Evolutionary conservation across 2,888 invertebrate species (phyloP).

Genomic region (Litoditis marina): DNA sequence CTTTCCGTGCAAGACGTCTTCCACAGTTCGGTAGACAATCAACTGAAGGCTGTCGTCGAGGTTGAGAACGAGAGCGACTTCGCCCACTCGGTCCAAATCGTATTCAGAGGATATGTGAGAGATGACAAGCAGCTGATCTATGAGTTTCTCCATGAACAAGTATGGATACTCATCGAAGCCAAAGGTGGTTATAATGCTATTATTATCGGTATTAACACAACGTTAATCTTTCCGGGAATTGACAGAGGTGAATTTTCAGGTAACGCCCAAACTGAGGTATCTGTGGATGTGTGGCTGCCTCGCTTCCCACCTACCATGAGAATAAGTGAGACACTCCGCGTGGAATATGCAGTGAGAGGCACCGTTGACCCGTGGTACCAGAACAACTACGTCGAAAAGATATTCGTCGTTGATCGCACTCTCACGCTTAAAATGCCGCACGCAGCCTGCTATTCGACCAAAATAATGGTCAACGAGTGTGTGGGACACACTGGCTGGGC

Average conservation of each 20-base stretch:
- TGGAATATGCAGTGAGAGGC: slow-evolving; percentile 44
- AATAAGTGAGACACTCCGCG: slow-evolving; percentile 29
- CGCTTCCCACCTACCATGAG: slow-evolving; percentile 47
- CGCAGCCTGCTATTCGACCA: slow-evolving; percentile 32
- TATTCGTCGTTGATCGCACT: slow-evolving; percentile 34
- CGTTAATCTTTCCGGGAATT: not conserved
- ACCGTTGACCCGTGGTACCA: slow-evolving; percentile 49
- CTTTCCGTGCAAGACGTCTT: no score
- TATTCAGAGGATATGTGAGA: slow-evolving; percentile 49
- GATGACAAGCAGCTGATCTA: slow-evolving; percentile 24
- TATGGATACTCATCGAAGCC: slow-evolving; percentile 34
- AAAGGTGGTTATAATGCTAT: slow-evolving; percentile 9
- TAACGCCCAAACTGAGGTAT: slow-evolving; percentile 18
- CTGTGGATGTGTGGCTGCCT: slow-evolving; percentile 46
- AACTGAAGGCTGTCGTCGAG: slow-evolving; percentile 30
- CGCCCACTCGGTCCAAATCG: slow-evolving; percentile 36
- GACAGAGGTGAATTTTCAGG: slow-evolving; percentile 9
- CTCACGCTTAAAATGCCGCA: slow-evolving; percentile 44
- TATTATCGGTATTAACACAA: no score
- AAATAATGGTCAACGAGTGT: slow-evolving; percentile 42
- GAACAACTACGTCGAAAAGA: slow-evolving; percentile 40
- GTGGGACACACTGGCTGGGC: slow-evolving; percentile 34
- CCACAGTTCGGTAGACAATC: slow-evolving; percentile 32
- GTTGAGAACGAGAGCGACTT: slow-evolving; percentile 37
- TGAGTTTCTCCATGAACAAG: slow-evolving; percentile 50